These are phyloP conservation scores for Scopus umbretta DNA, from an alignment of 2,113 vertebrate species.

Conservation along the genomic window DNA sequence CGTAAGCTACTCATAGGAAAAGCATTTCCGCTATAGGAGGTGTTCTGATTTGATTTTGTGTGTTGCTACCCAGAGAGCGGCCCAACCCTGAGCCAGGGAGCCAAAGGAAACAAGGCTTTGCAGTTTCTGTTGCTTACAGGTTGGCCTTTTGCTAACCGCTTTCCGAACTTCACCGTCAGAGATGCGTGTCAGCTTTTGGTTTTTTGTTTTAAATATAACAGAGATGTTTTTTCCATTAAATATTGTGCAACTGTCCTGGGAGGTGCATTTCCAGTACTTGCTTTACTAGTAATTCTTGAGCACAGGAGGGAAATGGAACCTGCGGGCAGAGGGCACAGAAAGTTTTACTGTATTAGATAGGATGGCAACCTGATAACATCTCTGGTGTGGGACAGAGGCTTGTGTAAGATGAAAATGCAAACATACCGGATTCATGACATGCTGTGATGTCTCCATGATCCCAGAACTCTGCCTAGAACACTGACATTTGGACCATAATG, in stretches of 20 bases:
- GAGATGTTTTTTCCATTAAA: neutral
- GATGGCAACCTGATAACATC: neutral
- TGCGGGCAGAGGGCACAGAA: neutral
- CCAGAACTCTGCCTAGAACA: neutral
- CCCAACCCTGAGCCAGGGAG: slow-evolving; percentile 9
- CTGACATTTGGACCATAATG: neutral
- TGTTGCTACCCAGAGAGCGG: neutral
- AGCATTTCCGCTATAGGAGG: neutral
- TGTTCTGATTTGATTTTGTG: neutral
- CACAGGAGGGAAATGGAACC: neutral
- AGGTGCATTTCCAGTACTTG: neutral
- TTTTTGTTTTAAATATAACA: neutral
- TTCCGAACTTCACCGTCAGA: neutral
- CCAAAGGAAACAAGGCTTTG: slow-evolving; percentile 40
- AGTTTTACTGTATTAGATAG: neutral
- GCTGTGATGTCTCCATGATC: neutral
- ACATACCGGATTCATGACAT: neutral
- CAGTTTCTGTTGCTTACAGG: neutral
- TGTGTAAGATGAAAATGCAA: neutral
- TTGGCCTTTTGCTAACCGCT: neutral
- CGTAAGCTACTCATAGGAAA: neutral
- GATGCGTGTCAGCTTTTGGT: rapidly evolving
- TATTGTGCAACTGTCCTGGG: neutral
- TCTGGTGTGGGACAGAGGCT: neutral
- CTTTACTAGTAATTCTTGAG: neutral